phyloP scores from a whole-genome alignment of 2,113 vertebrate genomes.

The Crotalus tigris region DNA sequence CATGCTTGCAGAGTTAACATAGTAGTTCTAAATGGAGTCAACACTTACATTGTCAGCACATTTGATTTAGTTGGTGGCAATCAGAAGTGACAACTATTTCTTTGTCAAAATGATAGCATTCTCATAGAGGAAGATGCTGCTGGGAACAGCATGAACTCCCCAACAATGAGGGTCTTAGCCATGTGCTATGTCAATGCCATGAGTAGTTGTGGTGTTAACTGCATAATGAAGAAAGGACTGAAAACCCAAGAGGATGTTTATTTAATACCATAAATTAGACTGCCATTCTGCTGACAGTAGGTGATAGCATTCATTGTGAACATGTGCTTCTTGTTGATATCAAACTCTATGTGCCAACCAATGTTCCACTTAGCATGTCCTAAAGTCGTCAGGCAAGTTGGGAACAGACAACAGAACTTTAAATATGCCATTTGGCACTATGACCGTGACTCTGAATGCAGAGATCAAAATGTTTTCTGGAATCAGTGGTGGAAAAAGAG shows the following conservation, averaged over 20 bases:
- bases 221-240: background rate
- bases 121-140: background rate
- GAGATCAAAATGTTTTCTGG: background rate
- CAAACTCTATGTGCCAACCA: background rate
- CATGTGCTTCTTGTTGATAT: background rate
- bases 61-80: background rate
- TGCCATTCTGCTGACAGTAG: background rate
- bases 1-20: background rate
- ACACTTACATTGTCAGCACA: background rate
- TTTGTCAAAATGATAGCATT: background rate
- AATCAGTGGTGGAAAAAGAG: background rate
- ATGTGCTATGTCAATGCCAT: background rate
- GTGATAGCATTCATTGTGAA: background rate
- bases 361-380: background rate
- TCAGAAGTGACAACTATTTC: background rate
- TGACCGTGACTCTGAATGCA: background rate
- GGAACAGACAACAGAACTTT: background rate
- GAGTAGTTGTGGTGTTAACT: background rate
- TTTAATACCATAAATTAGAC: background rate
- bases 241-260: background rate
- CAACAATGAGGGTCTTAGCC: background rate
- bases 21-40: background rate
- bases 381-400: background rate
- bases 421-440: background rate
- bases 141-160: background rate